Evolutionary conservation across 2,113 vertebrate genomes (phyloP).

Genomic region (Galeopterus variegatus): DNA sequence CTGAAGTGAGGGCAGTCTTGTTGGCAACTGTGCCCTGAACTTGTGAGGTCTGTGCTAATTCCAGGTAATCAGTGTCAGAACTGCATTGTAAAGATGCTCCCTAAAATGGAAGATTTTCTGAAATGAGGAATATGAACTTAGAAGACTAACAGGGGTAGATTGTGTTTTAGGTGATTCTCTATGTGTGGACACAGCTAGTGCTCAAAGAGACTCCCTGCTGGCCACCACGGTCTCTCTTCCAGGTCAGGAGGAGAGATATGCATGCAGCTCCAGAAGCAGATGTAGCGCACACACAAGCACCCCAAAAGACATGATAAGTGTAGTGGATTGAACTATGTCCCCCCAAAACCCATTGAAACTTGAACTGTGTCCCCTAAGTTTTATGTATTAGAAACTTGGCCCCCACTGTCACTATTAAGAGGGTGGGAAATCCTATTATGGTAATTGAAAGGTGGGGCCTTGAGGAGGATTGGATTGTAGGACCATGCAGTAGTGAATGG

Average conservation of each 20-base stretch:
- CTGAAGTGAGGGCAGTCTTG: background rate
- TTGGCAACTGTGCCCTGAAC: background rate
- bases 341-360: too few relatives aligned
- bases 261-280: background rate
- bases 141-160: background rate
- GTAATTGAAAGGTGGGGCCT: too few relatives aligned
- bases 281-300: fast-evolving
- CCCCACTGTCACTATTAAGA: too few relatives aligned
- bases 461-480: too few relatives aligned
- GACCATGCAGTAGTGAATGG: too few relatives aligned
- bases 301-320: background rate
- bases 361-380: too few relatives aligned
- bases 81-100: background rate
- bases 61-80: background rate
- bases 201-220: background rate
- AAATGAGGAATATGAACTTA: background rate
- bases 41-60: background rate
- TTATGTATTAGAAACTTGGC: too few relatives aligned
- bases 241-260: background rate
- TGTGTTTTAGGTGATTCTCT: background rate
- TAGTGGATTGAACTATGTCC: too few relatives aligned
- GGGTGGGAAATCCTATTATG: too few relatives aligned
- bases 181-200: background rate
- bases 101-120: background rate
- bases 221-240: background rate